Base-by-base conservation (phyloP, 2,888 invertebrate species). In the Mystacides longicornis region DNA sequence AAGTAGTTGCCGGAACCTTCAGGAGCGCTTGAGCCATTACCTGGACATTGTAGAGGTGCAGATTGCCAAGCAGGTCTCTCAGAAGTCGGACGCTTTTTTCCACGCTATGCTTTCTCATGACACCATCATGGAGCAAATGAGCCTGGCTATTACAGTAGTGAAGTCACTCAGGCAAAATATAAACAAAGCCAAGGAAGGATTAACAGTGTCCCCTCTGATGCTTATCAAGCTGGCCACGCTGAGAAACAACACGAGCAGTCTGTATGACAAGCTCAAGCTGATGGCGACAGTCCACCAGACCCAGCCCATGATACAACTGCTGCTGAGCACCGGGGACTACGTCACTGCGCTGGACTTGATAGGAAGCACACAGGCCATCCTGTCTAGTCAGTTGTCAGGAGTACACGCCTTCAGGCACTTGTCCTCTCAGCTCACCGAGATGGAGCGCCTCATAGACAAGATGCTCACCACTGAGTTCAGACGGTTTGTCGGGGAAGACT, bases 31-130 rank as follows among this genome's bases (percentile, higher is more conserved):
- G 43, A 93, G 93, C 67, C 92, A 94, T 69, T 95, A 96, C 71
- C 77, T 98, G 66, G 97, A 98, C 77, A 85, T 92, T 57, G 91
- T 97, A 48, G 97, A 98, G 73, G 89, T 93, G 66, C 87, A 91
- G 72, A 93, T 95, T 68, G 92, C 93, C 3, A 86, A 87, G 65
- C 95, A 96, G 77, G 86, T 96, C 52, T 93, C 96, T 23, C 87
- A 89, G 65, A 94, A 96, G 69, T 96, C 96, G 9, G 93, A 93
- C 64, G 95, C 95, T 18, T 99, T 98, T 75, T 99, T 98, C 69
- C 90, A 94, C 71, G 97, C 97, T 1, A 97, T 99, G 90, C 87
- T 96, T 53, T 97, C 97, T 5, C 98, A 99, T 72, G 96, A 98
- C 69, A 89, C 92, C 23, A 87, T 99, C 50, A 93, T 97, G 86